Conservation (phyloP, 2,113 vertebrate genomes). For the Podocnemis expansa region DNA sequence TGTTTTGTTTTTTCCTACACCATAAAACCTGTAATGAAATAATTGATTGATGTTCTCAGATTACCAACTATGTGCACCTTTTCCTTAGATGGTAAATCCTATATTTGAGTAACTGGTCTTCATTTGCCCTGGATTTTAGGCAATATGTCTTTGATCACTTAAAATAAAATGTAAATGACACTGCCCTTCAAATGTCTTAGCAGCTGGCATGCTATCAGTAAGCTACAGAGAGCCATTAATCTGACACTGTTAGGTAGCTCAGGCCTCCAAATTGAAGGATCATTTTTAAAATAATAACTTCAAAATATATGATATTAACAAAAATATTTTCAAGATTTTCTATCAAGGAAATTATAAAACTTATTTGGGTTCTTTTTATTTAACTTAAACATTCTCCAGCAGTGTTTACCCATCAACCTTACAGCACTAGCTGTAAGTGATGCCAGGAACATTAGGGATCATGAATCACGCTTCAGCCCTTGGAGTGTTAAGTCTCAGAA, state of each 20-base stretch:
- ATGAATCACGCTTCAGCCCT: background rate
- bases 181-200: conserved; percentile 31
- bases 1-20: background rate
- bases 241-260: background rate
- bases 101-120: background rate
- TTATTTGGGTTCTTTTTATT: background rate
- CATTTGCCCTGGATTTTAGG: background rate
- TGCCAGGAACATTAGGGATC: background rate
- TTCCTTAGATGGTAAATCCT: conserved; percentile 21
- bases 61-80: background rate
- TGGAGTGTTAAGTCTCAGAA: background rate
- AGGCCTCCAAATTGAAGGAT: background rate
- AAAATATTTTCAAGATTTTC: background rate
- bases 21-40: background rate
- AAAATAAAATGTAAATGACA: conserved; percentile 6
- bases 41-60: conserved; percentile 2
- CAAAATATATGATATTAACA: background rate
- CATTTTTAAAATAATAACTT: background rate
- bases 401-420: background rate
- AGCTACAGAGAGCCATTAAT: background rate
- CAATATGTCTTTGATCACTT: background rate
- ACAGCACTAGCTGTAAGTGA: background rate
- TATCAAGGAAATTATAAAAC: background rate
- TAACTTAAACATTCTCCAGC: background rate
- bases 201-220: background rate